Evolutionary conservation across 1,140 invertebrate species (phyloP).

Genomic region (Protaetia brevitarsis): DNA sequence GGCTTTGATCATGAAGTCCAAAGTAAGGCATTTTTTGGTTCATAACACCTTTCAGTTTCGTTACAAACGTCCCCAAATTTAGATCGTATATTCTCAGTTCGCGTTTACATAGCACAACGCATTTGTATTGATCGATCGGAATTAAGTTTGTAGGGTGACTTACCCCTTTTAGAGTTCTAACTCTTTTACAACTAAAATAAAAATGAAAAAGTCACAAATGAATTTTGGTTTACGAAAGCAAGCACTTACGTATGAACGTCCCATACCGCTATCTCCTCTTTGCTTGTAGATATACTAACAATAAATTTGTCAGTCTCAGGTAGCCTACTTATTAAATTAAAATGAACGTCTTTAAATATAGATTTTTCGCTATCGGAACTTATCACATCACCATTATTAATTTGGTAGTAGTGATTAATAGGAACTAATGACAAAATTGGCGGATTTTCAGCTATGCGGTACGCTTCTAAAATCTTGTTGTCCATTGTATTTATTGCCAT

Average conservation of each 20-base stretch:
- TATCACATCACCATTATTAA: conserved; percentile 24
- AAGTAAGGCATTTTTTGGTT: conserved; percentile 91
- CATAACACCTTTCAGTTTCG: conserved; percentile 81
- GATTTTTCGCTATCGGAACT: not conserved
- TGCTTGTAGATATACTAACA: conserved; percentile 67
- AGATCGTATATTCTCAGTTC: conserved; percentile 64
- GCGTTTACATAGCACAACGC: conserved; percentile 73
- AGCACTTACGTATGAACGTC: conserved; percentile 60
- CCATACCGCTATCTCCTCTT: conserved; percentile 78
- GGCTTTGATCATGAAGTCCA: conserved; percentile 73
- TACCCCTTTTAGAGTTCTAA: conserved; percentile 67
- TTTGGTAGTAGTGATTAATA: not conserved
- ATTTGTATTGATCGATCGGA: conserved; percentile 68
- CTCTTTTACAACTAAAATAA: conserved; percentile 54
- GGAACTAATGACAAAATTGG: conserved; percentile 56
- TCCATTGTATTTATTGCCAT: conserved; percentile 30
- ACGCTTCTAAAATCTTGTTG: conserved; percentile 47
- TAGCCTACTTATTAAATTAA: conserved; percentile 58
- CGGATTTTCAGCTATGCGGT: conserved; percentile 49
- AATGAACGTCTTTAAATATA: conserved; percentile 29
- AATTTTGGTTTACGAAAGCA: conserved; percentile 18
- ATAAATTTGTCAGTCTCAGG: conserved; percentile 62
- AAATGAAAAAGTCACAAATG: too few relatives aligned
- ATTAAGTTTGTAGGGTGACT: conserved; percentile 67
- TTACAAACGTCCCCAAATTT: conserved; percentile 66